Evolutionary conservation across 2,797 vertebrate species (phyloP).

Genomic region (Chaenodraco wilsoni): DNA sequence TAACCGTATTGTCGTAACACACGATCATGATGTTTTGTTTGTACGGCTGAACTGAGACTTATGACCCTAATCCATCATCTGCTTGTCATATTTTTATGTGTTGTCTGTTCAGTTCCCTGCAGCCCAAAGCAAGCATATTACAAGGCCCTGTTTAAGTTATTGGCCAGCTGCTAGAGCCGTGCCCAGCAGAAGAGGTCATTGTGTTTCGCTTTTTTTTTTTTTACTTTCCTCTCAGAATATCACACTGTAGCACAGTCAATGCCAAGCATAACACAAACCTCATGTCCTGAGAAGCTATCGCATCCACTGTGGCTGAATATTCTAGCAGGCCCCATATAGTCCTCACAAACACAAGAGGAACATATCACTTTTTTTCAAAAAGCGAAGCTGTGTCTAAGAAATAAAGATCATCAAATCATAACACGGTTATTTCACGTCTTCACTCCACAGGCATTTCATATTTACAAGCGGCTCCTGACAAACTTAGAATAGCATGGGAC

Average conservation of each 20-base stretch:
- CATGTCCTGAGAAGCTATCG: conserved; percentile 83
- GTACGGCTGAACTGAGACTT: conserved; percentile 89
- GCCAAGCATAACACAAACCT: conserved; percentile 88
- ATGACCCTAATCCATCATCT: conserved; percentile 91
- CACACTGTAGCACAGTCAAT: conserved; percentile 78
- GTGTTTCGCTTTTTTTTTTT: conserved; percentile 71
- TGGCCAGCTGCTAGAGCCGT: conserved; percentile 89
- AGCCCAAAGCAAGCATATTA: conserved; percentile 84
- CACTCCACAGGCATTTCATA: neutral
- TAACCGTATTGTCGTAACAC: conserved; percentile 87
- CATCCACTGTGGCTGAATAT: conserved; percentile 83
- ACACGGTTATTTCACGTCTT: conserved; percentile 15
- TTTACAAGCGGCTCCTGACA: conserved; percentile 17
- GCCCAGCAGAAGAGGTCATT: conserved; percentile 90
- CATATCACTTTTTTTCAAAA: conserved; percentile 10
- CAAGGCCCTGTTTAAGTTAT: conserved; percentile 89
- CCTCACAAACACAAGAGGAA: conserved; percentile 41
- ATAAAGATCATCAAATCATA: conserved; percentile 1
- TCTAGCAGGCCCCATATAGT: conserved; percentile 83
- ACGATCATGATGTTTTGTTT: conserved; percentile 88
- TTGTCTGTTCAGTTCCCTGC: conserved; percentile 85
- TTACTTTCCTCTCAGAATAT: conserved; percentile 81
- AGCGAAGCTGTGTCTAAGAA: neutral
- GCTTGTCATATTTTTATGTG: conserved; percentile 89
- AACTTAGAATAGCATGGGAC: conserved; percentile 28